Evolutionary conservation across 2,797 vertebrate species (phyloP).

Genomic region (Propithecus deckenii): DNA sequence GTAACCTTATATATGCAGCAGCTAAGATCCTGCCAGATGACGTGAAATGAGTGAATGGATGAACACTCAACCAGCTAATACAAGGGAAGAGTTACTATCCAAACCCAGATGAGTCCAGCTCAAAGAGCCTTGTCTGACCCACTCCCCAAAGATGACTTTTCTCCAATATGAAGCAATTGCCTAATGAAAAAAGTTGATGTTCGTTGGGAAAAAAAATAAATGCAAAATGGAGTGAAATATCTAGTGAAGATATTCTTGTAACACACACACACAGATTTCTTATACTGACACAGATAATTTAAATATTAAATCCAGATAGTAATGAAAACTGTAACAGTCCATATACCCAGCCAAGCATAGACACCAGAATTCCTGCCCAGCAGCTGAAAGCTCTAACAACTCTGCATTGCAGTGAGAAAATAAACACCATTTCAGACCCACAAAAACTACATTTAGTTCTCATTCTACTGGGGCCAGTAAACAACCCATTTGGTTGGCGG

Average conservation of each 20-base stretch:
- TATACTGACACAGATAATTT: neutral
- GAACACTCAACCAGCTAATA: too few relatives aligned
- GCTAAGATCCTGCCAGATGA: neutral
- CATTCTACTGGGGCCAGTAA: conserved; percentile 45
- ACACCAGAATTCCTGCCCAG: conserved; percentile 5
- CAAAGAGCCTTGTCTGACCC: neutral
- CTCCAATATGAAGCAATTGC: neutral
- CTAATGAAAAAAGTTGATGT: neutral
- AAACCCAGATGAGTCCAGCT: neutral
- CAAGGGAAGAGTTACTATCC: neutral
- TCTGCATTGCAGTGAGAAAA: conserved; percentile 66
- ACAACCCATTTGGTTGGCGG: conserved; percentile 50
- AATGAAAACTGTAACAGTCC: neutral
- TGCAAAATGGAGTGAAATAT: neutral
- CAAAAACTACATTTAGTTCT: conserved; percentile 71
- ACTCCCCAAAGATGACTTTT: neutral
- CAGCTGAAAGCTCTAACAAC: conserved; percentile 15
- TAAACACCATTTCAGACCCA: conserved; percentile 63
- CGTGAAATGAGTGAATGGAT: neutral
- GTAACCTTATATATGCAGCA: neutral
- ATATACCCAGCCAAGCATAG: neutral
- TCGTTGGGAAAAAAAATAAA: neutral
- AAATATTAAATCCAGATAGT: neutral
- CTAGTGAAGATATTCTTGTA: neutral
- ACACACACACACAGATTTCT: neutral